Percentiles rank a stretch among this genome's conserved stretches.
Conservation (phyloP, 37 sponge, comb jelly and placozoan species). For the Ianthella basta region DNA sequence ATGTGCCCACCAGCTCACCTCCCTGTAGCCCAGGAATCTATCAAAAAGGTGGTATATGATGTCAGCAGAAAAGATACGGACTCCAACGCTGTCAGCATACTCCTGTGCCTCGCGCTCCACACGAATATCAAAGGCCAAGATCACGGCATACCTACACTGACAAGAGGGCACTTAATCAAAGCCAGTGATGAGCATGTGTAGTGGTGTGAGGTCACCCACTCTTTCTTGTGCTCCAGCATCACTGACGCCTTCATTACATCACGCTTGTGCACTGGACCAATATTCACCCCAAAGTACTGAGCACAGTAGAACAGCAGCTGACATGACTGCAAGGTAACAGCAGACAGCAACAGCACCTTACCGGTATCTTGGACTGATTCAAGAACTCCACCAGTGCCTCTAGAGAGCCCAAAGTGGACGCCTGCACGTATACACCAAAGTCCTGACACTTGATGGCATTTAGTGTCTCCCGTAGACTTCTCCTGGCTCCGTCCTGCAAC, state of each 20-base stretch:
- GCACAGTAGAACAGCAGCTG: background rate
- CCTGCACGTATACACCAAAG: slow-evolving; percentile 97
- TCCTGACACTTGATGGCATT: slow-evolving; percentile 84
- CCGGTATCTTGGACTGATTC: slow-evolving; percentile 94
- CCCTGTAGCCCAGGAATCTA: slow-evolving; percentile 88
- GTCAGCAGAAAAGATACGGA: slow-evolving; percentile 95
- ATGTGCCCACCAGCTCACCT: slow-evolving; percentile 46
- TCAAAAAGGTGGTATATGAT: slow-evolving; percentile 99
- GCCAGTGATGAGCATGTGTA: too few relatives aligned
- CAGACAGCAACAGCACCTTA: slow-evolving; percentile 43
- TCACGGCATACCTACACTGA: slow-evolving; percentile 87
- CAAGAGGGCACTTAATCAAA: background rate
- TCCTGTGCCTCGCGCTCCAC: slow-evolving; percentile 98
- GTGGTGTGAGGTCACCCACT: slow-evolving; percentile 69
- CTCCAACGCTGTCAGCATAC: slow-evolving; percentile 88
- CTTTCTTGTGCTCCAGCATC: slow-evolving; percentile 93
- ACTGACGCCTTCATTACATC: slow-evolving; percentile 97
- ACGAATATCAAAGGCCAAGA: slow-evolving; percentile 96
- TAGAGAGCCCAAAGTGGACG: slow-evolving; percentile 96
- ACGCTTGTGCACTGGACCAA: slow-evolving; percentile 99
- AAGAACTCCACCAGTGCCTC: slow-evolving; percentile 96
- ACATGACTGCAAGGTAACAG: background rate
- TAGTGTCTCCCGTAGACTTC: slow-evolving; percentile 60
- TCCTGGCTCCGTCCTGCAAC: slow-evolving; percentile 70
- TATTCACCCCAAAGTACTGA: slow-evolving; percentile 86